Base-by-base conservation (phyloP, 2,113 vertebrate genomes). In the Prinia subflava region DNA sequence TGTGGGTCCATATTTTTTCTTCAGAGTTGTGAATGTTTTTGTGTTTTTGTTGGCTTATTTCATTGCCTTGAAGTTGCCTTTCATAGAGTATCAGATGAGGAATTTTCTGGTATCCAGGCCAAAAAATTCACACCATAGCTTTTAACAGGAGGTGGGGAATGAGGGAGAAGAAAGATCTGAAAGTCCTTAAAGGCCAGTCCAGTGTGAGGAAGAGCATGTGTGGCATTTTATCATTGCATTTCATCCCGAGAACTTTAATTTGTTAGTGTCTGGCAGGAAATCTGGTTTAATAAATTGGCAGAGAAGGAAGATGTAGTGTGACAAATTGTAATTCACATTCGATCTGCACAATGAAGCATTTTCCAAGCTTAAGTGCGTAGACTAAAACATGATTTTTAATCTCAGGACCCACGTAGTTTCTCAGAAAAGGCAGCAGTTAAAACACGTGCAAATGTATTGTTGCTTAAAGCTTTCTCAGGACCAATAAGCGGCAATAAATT, bases 391-490 rank as follows among this genome's bases (percentile, higher is more conserved):
- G 28, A 7, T 74, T 85, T 82, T 90, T 53, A 44, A 44, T 78
- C 92, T 93, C 71, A 56, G 97, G 95, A 92, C 95, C 96, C 95
- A 50, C 2, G 0, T 75, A 47, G 82, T 71, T 92, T 83, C 91
- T 95, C 57, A 52, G 64, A 80, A 92, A 80, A 84, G 65, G 57
- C 69, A 82, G 82, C 86, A 90, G 94, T 88, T 90, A 64, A 90
- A 87, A 69, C 77, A 64, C 56, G 69, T 88, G 74, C 92, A 87
- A 73, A 94, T 69, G 49, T 63, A 25, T 91, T 75, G 87, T 95
- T 96, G 95, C 92, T 94, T 89, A 65, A 91, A 84, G 90, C 83
- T 71, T 94, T 92, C 97, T 97, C 95, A 93, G 97, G 95, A 97
- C 91, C 85, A 88, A 52, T 85, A 69, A 89, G 95, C 85, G 41